Evolutionary conservation across 2,888 invertebrate species (phyloP).

Genomic region (Asteroscopus sphinx): DNA sequence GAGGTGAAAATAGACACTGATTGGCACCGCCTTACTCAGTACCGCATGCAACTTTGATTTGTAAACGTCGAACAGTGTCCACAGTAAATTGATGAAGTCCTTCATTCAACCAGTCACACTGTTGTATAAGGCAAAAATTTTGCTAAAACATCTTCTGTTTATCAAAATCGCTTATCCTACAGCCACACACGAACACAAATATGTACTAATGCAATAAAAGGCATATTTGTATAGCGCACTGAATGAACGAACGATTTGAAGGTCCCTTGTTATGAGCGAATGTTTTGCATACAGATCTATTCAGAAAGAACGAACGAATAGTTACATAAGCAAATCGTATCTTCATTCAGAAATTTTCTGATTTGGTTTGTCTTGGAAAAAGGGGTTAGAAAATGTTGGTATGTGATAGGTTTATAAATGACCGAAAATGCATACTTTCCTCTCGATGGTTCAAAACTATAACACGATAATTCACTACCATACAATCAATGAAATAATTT

Average conservation of each 20-base stretch:
- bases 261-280: slow-evolving; percentile 53
- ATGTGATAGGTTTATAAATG: not conserved
- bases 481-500: too few species aligned
- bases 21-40: too few species aligned
- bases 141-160: not conserved
- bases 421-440: too few species aligned
- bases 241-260: slow-evolving; percentile 51
- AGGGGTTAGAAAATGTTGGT: not conserved
- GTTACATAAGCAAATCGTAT: slow-evolving; percentile 30
- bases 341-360: slow-evolving; percentile 37
- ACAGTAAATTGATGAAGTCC: too few species aligned
- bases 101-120: too few species aligned
- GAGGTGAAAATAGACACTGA: too few species aligned
- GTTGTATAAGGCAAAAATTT: too few species aligned
- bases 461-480: too few species aligned
- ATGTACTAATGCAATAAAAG: slow-evolving; percentile 52
- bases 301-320: slow-evolving; percentile 35
- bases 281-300: slow-evolving; percentile 55
- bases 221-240: slow-evolving; percentile 47
- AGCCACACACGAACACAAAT: slow-evolving; percentile 40
- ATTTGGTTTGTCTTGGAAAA: slow-evolving; percentile 20
- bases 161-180: slow-evolving; percentile 14
- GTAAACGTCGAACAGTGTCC: too few species aligned
- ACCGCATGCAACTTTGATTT: too few species aligned
- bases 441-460: too few species aligned